Conservation (phyloP, 2,888 invertebrate species). For the Drosophila cracens region DNA sequence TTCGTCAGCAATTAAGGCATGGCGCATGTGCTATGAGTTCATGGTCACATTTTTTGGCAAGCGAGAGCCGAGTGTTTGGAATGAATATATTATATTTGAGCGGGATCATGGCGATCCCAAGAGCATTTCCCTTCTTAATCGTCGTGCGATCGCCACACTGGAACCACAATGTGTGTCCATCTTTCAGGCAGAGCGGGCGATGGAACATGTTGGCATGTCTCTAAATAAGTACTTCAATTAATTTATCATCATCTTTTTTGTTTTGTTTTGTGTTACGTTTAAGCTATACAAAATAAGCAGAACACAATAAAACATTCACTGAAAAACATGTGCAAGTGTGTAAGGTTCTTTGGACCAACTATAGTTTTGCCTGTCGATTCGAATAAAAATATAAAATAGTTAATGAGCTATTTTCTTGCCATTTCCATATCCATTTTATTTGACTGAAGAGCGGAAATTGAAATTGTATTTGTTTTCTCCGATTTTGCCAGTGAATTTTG, state of each 20-base stretch:
- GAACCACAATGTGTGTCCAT: slow-evolving; percentile 75
- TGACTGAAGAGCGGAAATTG: neutral
- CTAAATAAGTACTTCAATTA: slow-evolving; percentile 34
- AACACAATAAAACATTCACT: neutral
- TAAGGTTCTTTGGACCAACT: neutral
- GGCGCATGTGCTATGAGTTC: slow-evolving; percentile 88
- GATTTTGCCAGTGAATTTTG: neutral
- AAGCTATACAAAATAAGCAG: neutral
- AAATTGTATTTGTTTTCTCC: neutral
- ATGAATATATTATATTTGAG: slow-evolving; percentile 90
- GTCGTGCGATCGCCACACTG: slow-evolving; percentile 88
- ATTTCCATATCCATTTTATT: neutral
- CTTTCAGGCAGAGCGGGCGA: slow-evolving; percentile 61
- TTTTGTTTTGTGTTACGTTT: neutral
- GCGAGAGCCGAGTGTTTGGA: slow-evolving; percentile 89
- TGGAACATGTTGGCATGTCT: slow-evolving; percentile 55
- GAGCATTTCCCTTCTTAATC: slow-evolving; percentile 86
- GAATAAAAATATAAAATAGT: neutral
- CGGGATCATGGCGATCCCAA: slow-evolving; percentile 87
- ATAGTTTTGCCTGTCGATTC: neutral
- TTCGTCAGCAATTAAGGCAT: slow-evolving; percentile 85
- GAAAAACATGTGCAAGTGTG: neutral
- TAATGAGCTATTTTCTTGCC: neutral
- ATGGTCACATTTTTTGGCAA: slow-evolving; percentile 89
- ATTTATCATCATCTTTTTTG: neutral